Evolutionary conservation across 1,140 invertebrate species (phyloP), one percentile per base, ranked within the genome.

Genomic region (Drosophila kohkoa): DNA sequence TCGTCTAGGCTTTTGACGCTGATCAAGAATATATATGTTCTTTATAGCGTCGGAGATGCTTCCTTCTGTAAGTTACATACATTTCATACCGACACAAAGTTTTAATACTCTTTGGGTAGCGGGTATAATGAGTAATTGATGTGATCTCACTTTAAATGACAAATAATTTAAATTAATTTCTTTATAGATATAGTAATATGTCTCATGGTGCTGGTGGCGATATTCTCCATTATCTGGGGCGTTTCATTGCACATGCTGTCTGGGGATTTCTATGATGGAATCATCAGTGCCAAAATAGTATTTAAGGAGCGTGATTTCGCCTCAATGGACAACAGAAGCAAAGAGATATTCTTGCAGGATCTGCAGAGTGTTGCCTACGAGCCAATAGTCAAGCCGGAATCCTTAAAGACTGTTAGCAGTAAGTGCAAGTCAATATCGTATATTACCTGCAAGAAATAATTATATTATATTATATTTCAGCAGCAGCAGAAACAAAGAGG

Each of bases 261-360:
- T 3, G 81, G 79, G 4, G 90, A 92, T 65, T 74, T 92, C 59
- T 70, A 86, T 15, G 78, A 90, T 74, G 87, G 90, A 66, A 79
- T 92, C 41, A 80, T 91, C 16, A 92, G 90, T 89, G 87, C 79
- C 75, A 92, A 92, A 81, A 54, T 92, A 41, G 66, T 77, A 51
- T 92, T 92, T 54, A 79, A 77, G 38, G 74, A 89, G 13, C 79
- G 90, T 8, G 75, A 90, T 55, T 77, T 82, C 5, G 72, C 49
- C 3, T 70, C 76, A 64, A 79, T 90, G 81, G 79, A 82, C 25
- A 73, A 88, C 4, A 57, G 52, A n/a, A 81, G 82, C 51, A 88
- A 69, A 11, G 64, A 80, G 46, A 86, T 90, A 5, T 77, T 86
- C 3, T 59, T 66, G 1, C 46, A 72, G 32, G 90, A 92, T 41